A percentile compares a stretch with the other conserved stretches of the same genome.
Conservation (phyloP, 1,140 invertebrate genomes). For the Ephestia elutella region DNA sequence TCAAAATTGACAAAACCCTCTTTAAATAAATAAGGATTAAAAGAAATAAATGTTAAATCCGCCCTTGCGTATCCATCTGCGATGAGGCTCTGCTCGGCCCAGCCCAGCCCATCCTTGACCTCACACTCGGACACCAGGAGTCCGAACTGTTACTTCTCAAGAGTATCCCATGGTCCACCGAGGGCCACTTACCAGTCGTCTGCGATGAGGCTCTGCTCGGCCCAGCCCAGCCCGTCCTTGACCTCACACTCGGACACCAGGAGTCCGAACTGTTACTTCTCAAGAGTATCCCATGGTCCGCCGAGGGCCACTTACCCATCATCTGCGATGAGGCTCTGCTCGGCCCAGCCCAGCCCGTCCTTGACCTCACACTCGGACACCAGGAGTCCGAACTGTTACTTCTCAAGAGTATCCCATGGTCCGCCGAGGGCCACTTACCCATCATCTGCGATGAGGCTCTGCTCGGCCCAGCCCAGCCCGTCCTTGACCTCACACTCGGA, state of each 20-base stretch:
- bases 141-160: slow-evolving; percentile 84
- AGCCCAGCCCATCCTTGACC: too few relatives aligned
- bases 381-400: slow-evolving; percentile 86
- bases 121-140: too few relatives aligned
- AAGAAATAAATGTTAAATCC: too few relatives aligned
- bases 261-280: slow-evolving; percentile 87
- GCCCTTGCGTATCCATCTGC: too few relatives aligned
- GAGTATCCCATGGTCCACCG: slow-evolving; percentile 35
- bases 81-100: too few relatives aligned
- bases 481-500: too few relatives aligned
- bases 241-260: slow-evolving; percentile 93
- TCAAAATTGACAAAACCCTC: too few relatives aligned
- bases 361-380: slow-evolving; percentile 93
- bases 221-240: slow-evolving; percentile 92
- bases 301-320: slow-evolving; percentile 78
- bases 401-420: slow-evolving; percentile 81
- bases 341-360: slow-evolving; percentile 95
- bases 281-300: slow-evolving; percentile 79
- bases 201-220: too few relatives aligned
- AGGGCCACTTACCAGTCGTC: slow-evolving; percentile 81
- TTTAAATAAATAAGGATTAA: too few relatives aligned
- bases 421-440: too few relatives aligned
- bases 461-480: too few relatives aligned
- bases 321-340: slow-evolving; percentile 89
- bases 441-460: slow-evolving; percentile 83